These are phyloP conservation scores for Chinchilla lanigera DNA, from an alignment of 2,113 vertebrate genomes.

Conservation along the genomic window DNA sequence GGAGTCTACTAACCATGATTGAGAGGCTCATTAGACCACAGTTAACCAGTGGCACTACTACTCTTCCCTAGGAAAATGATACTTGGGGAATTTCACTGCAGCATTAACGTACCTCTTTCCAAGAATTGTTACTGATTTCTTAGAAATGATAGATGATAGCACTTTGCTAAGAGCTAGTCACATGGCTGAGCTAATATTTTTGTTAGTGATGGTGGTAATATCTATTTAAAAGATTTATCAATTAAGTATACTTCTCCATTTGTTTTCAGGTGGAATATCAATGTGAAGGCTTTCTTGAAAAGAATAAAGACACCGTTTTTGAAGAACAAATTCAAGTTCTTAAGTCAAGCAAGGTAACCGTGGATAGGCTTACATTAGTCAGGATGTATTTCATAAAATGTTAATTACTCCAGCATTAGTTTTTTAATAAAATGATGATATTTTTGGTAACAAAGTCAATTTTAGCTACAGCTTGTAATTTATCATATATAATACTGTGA, in stretches of 20 bases:
- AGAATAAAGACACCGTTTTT: slow-evolving; percentile 99
- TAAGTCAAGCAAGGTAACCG: slow-evolving; percentile 97
- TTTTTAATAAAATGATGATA: slow-evolving; percentile 35
- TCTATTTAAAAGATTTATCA: slow-evolving; percentile 24
- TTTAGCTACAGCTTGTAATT: slow-evolving; percentile 51
- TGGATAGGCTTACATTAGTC: slow-evolving; percentile 16
- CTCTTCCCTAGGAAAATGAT: not conserved
- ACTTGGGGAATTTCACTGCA: not conserved
- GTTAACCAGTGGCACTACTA: not conserved
- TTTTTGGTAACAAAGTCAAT: slow-evolving; percentile 44
- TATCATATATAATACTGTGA: not conserved
- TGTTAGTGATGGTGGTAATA: slow-evolving; percentile 10
- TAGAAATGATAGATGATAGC: not conserved
- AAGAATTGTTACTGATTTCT: not conserved
- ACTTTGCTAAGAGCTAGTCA: not conserved
- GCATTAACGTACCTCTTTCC: not conserved
- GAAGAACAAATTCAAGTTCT: slow-evolving; percentile 98
- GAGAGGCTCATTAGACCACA: not conserved
- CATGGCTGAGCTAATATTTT: not conserved
- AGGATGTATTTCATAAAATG: slow-evolving; percentile 29
- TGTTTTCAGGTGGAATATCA: slow-evolving; percentile 97
- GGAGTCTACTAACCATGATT: not conserved
- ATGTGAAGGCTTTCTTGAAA: slow-evolving; percentile 98
- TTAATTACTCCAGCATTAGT: not conserved
- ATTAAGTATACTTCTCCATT: slow-evolving; percentile 50